Evolutionary conservation across 53 echinoderm and acorn worm species (phyloP).

Genomic region (Crossaster papposus): DNA sequence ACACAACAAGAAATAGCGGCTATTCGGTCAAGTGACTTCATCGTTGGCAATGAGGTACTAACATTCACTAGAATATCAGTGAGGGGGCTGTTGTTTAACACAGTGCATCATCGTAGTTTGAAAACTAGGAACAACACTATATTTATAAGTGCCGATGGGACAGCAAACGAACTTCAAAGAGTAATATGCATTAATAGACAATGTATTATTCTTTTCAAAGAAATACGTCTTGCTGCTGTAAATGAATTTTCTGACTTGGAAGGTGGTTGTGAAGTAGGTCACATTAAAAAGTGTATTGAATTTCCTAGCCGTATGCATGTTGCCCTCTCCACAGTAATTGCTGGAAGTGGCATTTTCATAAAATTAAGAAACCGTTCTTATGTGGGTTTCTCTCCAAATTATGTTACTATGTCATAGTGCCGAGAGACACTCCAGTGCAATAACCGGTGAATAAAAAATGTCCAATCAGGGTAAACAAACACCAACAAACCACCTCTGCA

Average conservation of each 20-base stretch:
- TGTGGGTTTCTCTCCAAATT: slow-evolving; percentile 33
- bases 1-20: slow-evolving; percentile 42
- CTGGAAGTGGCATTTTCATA: slow-evolving; percentile 26
- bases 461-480: too few species aligned
- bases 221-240: too few species aligned
- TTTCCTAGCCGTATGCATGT: slow-evolving; percentile 2
- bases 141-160: slow-evolving; percentile 2
- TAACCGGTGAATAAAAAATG: too few species aligned
- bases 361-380: slow-evolving; percentile 31
- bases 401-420: slow-evolving; percentile 26
- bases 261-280: not conserved
- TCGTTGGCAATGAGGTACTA: slow-evolving; percentile 17
- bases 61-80: slow-evolving; percentile 33
- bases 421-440: too few species aligned
- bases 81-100: slow-evolving; percentile 43
- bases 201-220: slow-evolving; percentile 16
- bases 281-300: slow-evolving; percentile 30
- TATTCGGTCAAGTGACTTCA: too few species aligned
- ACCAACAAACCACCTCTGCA: too few species aligned
- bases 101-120: slow-evolving; percentile 3
- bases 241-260: slow-evolving; percentile 13
- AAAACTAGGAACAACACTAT: slow-evolving; percentile 49
- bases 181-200: not conserved
- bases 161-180: not conserved
- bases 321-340: not conserved